Evolutionary conservation across 2,888 invertebrate species (phyloP).

Genomic region (Lycophotia porphyrea): DNA sequence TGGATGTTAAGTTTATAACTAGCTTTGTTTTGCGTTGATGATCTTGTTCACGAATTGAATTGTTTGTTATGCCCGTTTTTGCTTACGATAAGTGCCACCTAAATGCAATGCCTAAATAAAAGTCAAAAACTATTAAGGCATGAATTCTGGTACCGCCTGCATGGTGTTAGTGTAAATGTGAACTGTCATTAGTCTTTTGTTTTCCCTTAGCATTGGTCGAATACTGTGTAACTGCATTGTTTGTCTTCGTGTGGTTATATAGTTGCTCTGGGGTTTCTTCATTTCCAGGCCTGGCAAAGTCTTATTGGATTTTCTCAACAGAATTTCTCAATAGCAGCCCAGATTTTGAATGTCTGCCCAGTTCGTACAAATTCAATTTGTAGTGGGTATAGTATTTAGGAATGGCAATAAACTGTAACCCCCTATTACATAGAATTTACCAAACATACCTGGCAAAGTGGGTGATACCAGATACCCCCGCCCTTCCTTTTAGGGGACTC

Average conservation of each 20-base stretch:
- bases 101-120: background rate
- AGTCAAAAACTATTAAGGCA: no score
- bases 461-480: background rate
- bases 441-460: no score
- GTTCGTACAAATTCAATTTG: no score
- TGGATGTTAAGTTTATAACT: constrained; percentile 13
- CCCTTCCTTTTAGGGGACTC: background rate
- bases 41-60: background rate
- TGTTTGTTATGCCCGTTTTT: background rate
- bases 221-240: background rate
- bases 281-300: background rate
- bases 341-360: no score
- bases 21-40: constrained; percentile 1
- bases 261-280: background rate
- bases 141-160: no score
- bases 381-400: background rate
- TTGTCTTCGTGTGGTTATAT: background rate
- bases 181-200: background rate
- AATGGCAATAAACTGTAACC: background rate
- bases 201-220: background rate
- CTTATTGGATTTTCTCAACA: no score
- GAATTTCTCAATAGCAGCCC: no score
- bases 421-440: no score
- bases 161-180: background rate
- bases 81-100: background rate